These are phyloP conservation scores for Lamellibrachia luymesi DNA, from an alignment of 1,140 invertebrate genomes.

Conservation along the genomic window DNA sequence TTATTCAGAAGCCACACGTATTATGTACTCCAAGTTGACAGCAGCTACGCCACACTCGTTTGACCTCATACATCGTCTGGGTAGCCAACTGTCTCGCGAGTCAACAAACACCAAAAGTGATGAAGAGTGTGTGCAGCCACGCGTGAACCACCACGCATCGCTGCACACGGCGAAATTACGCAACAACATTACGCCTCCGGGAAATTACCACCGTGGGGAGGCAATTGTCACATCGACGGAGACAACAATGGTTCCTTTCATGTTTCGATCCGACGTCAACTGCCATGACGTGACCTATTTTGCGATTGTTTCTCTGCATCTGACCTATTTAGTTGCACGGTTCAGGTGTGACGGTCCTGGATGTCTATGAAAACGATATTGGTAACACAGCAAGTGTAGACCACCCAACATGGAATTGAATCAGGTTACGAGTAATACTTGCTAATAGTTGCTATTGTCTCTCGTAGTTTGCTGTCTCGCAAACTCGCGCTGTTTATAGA, in stretches of 20 bases:
- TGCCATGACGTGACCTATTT: neutral
- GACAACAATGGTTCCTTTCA: neutral
- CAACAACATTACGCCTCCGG: neutral
- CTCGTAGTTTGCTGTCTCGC: neutral
- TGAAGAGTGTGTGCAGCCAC: neutral
- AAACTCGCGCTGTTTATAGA: neutral
- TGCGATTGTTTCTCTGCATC: neutral
- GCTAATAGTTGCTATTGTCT: neutral
- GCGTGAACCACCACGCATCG: neutral
- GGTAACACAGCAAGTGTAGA: neutral
- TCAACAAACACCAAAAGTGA: neutral
- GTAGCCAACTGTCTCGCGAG: neutral
- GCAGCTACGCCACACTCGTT: neutral
- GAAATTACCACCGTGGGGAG: neutral
- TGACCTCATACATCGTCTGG: neutral
- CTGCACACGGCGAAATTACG: neutral
- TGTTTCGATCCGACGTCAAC: neutral
- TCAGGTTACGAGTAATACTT: neutral
- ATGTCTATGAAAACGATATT: neutral
- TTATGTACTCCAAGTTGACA: neutral
- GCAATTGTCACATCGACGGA: neutral
- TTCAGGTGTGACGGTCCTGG: neutral
- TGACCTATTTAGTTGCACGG: too few relatives aligned
- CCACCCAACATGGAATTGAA: too few relatives aligned
- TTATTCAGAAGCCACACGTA: neutral